phyloP scores from a whole-genome alignment of 2,113 vertebrate species.

The Gymnocephalus cernua region DNA sequence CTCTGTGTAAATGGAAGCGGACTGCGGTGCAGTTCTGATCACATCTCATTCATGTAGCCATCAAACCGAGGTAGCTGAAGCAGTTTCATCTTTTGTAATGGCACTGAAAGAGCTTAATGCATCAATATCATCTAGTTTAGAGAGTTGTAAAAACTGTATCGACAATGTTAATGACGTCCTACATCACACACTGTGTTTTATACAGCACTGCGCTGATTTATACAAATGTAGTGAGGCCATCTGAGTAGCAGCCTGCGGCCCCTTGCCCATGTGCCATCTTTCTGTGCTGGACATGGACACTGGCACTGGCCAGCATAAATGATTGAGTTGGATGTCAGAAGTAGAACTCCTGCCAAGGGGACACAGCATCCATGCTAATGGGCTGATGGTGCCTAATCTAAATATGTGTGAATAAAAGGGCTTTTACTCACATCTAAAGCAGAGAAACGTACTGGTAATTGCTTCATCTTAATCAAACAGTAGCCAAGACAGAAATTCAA shows the following conservation, averaged over 20 bases:
- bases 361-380: slow-evolving; percentile 69
- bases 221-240: slow-evolving; percentile 50
- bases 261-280: slow-evolving; percentile 62
- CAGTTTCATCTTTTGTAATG: slow-evolving; percentile 22
- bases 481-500: slow-evolving; percentile 40
- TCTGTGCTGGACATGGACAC: slow-evolving; percentile 64
- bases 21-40: slow-evolving; percentile 50
- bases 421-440: slow-evolving; percentile 67
- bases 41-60: slow-evolving; percentile 54
- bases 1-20: slow-evolving; percentile 58
- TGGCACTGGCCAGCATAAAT: slow-evolving; percentile 69
- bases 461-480: slow-evolving; percentile 51
- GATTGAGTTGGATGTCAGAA: slow-evolving; percentile 77
- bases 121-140: slow-evolving; percentile 40
- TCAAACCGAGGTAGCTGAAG: slow-evolving; percentile 49
- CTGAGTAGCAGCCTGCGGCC: slow-evolving; percentile 53
- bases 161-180: slow-evolving; percentile 24
- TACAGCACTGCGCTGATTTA: slow-evolving; percentile 48
- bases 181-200: slow-evolving; percentile 23
- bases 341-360: slow-evolving; percentile 61
- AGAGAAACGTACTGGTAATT: slow-evolving; percentile 38
- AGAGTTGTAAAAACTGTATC: slow-evolving; percentile 13
- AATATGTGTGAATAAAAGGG: slow-evolving; percentile 75
- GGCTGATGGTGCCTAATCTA: slow-evolving; percentile 69
- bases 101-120: slow-evolving; percentile 33